phyloP scores from a whole-genome alignment of 2,797 vertebrate genomes.

The Poecilia velifera region DNA sequence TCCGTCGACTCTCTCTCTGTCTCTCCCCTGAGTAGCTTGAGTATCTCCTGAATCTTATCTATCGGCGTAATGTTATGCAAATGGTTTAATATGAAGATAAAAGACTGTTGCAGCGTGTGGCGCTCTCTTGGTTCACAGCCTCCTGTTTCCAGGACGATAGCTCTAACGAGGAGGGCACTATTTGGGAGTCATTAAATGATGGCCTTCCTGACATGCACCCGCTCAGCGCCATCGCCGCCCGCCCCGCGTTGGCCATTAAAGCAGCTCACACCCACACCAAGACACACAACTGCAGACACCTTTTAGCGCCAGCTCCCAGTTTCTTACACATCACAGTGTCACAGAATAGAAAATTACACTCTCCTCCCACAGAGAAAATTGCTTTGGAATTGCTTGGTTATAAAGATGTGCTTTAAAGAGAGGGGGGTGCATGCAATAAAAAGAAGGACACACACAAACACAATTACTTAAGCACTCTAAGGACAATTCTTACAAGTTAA shows the following conservation, averaged over 20 bases:
- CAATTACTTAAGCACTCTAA: slow-evolving; percentile 83
- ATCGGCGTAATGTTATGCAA: slow-evolving; percentile 83
- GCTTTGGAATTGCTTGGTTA: slow-evolving; percentile 89
- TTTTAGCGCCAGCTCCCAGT: slow-evolving; percentile 82
- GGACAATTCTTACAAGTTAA: slow-evolving; percentile 81
- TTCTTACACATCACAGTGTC: slow-evolving; percentile 88
- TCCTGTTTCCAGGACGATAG: slow-evolving; percentile 81
- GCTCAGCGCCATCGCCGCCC: slow-evolving; percentile 72
- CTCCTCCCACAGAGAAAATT: slow-evolving; percentile 90
- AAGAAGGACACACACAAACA: slow-evolving; percentile 79
- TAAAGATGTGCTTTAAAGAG: slow-evolving; percentile 85
- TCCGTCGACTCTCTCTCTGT: slow-evolving; percentile 54
- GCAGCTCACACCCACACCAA: slow-evolving; percentile 80
- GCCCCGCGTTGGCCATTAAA: slow-evolving; percentile 81
- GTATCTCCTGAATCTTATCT: slow-evolving; percentile 78
- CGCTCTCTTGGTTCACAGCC: slow-evolving; percentile 83
- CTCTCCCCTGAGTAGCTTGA: slow-evolving; percentile 70
- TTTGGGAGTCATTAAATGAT: slow-evolving; percentile 86
- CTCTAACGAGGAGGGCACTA: slow-evolving; percentile 85
- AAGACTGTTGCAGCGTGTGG: slow-evolving; percentile 80
- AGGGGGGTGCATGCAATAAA: slow-evolving; percentile 77
- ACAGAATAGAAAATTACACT: slow-evolving; percentile 90
- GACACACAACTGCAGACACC: slow-evolving; percentile 76
- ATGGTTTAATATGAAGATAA: slow-evolving; percentile 88
- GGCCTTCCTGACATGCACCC: slow-evolving; percentile 82